Conservation (phyloP, 2,888 invertebrate genomes). For the Dicycla oo region DNA sequence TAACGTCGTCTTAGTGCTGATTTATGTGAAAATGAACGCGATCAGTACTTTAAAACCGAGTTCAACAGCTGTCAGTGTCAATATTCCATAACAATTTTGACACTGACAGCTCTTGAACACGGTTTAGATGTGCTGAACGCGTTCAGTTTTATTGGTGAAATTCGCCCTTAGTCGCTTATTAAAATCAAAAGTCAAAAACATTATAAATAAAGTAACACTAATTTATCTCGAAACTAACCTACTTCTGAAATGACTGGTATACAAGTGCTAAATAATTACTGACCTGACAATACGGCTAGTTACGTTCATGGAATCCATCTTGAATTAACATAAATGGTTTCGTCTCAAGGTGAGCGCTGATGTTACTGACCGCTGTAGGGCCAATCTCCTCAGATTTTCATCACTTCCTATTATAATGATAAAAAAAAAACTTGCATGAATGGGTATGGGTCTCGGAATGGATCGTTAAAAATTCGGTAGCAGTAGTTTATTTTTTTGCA, state of each 20-base stretch:
- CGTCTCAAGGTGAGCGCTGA: conserved; percentile 71
- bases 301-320: conserved; percentile 70
- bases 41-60: too few species aligned
- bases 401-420: conserved; percentile 48
- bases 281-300: conserved; percentile 61
- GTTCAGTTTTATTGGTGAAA: too few species aligned
- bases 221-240: conserved; percentile 46
- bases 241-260: conserved; percentile 31
- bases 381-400: conserved; percentile 66
- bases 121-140: too few species aligned
- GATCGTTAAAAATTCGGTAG: conserved; percentile 39
- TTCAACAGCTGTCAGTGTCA: too few species aligned
- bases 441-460: conserved; percentile 25
- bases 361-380: conserved; percentile 65
- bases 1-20: too few species aligned
- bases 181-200: conserved; percentile 19
- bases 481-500: conserved; percentile 17
- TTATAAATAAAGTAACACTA: conserved; percentile 21
- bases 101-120: too few species aligned
- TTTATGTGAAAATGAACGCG: too few species aligned
- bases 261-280: conserved; percentile 42
- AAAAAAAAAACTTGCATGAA: conserved; percentile 49
- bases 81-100: too few species aligned
- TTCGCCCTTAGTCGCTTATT: neutral
- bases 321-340: conserved; percentile 66